Evolutionary conservation across 1,140 invertebrate species (phyloP).

Genomic region (Aleiodes sp.): DNA sequence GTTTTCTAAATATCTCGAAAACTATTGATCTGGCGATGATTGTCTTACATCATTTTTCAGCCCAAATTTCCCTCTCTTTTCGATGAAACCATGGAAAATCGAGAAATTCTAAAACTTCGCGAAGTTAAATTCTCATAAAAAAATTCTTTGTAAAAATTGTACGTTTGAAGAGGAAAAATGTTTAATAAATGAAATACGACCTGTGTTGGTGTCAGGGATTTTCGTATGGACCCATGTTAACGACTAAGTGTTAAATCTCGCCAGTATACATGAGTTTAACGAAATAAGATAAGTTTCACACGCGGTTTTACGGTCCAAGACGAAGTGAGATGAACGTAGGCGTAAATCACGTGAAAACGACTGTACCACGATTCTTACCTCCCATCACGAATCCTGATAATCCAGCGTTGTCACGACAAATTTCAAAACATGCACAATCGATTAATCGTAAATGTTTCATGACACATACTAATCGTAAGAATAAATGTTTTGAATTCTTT

Average conservation of each 20-base stretch:
- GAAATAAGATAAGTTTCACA: slow-evolving; percentile 19
- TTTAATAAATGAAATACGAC: neutral
- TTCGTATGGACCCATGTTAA: neutral
- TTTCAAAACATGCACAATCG: slow-evolving; percentile 16
- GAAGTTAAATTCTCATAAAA: too few relatives aligned
- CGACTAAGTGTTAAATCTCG: slow-evolving; percentile 6
- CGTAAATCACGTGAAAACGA: slow-evolving; percentile 25
- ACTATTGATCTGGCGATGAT: too few relatives aligned
- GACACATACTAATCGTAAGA: neutral
- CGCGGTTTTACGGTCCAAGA: slow-evolving; percentile 24
- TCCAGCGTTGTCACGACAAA: slow-evolving; percentile 16
- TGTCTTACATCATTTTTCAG: too few relatives aligned
- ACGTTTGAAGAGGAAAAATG: neutral
- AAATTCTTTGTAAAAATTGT: too few relatives aligned
- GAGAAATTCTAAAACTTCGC: too few relatives aligned
- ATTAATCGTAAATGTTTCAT: slow-evolving; percentile 24
- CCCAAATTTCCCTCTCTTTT: too few relatives aligned
- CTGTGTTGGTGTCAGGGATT: neutral
- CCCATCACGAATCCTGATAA: slow-evolving; percentile 30
- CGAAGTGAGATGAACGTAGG: slow-evolving; percentile 5
- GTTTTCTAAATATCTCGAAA: too few relatives aligned
- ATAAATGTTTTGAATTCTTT: neutral
- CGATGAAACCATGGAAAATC: too few relatives aligned
- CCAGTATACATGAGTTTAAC: neutral
- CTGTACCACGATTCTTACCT: slow-evolving; percentile 14